These are phyloP conservation scores for Vannuccia rotundouncinata DNA, from an alignment of 2,888 invertebrate species.

Conservation along the genomic window DNA sequence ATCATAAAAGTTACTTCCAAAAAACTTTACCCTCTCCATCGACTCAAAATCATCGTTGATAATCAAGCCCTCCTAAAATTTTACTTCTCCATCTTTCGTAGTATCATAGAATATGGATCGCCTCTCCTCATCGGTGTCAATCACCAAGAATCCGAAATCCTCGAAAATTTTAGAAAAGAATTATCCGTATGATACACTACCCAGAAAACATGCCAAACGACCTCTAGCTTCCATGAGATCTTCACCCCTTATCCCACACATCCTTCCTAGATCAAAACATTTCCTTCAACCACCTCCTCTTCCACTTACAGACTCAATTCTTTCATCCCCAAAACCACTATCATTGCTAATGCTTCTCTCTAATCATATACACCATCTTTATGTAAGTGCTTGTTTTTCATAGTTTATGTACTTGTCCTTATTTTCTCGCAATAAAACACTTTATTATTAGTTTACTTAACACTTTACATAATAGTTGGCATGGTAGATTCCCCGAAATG, in stretches of 20 bases:
- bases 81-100: too few relatives aligned
- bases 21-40: too few relatives aligned
- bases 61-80: too few relatives aligned
- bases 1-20: too few relatives aligned
- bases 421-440: too few relatives aligned
- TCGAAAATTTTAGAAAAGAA: not conserved
- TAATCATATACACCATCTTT: not conserved
- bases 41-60: too few relatives aligned
- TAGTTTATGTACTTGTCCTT: too few relatives aligned
- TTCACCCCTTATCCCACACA: not conserved
- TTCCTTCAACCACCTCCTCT: constrained; percentile 19
- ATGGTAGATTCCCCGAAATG: too few relatives aligned
- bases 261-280: not conserved
- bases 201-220: constrained; percentile 8
- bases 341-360: constrained; percentile 26
- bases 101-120: constrained; percentile 6
- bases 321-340: constrained; percentile 11
- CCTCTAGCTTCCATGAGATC: constrained; percentile 15
- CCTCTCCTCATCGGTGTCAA: constrained; percentile 19
- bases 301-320: constrained; percentile 21
- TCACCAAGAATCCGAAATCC: not conserved
- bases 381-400: too few relatives aligned
- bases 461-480: too few relatives aligned
- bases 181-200: constrained; percentile 17
- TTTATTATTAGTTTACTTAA: too few relatives aligned